phyloP scores from a whole-genome alignment of 2,888 invertebrate species.

The Agrochola macilenta region DNA sequence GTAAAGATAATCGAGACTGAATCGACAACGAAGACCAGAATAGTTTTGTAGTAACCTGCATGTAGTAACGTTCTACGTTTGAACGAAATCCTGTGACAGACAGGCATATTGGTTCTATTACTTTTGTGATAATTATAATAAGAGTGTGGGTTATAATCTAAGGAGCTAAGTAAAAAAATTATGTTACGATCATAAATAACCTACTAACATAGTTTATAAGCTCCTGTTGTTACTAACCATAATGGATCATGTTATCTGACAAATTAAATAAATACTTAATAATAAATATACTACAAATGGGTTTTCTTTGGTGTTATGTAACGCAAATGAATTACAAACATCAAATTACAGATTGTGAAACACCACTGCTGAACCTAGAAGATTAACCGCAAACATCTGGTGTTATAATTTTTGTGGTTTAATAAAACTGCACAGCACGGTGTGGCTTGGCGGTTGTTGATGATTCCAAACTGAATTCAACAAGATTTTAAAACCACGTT shows the following conservation, averaged over 20 bases:
- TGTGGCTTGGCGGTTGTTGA: slow-evolving; percentile 11
- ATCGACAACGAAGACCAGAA: no score
- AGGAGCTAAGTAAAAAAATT: background rate
- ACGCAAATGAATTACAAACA: slow-evolving; percentile 5
- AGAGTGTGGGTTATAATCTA: no score
- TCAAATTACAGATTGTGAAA: slow-evolving; percentile 20
- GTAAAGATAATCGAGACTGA: background rate
- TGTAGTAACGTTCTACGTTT: background rate
- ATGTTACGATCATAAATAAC: background rate
- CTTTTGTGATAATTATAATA: background rate
- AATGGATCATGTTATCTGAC: no score
- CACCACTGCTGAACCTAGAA: background rate
- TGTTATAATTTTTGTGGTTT: slow-evolving; percentile 40
- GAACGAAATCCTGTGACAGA: background rate
- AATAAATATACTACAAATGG: background rate
- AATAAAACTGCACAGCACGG: slow-evolving; percentile 15
- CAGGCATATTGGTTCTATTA: background rate
- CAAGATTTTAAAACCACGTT: background rate
- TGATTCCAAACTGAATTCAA: background rate
- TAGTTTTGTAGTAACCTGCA: no score
- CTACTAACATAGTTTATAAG: no score
- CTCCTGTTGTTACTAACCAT: no score
- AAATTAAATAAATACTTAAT: no score
- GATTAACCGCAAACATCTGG: slow-evolving; percentile 31
- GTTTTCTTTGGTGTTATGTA: background rate